phyloP scores from a whole-genome alignment of 2,113 vertebrate genomes.

The Alosa alosa region DNA sequence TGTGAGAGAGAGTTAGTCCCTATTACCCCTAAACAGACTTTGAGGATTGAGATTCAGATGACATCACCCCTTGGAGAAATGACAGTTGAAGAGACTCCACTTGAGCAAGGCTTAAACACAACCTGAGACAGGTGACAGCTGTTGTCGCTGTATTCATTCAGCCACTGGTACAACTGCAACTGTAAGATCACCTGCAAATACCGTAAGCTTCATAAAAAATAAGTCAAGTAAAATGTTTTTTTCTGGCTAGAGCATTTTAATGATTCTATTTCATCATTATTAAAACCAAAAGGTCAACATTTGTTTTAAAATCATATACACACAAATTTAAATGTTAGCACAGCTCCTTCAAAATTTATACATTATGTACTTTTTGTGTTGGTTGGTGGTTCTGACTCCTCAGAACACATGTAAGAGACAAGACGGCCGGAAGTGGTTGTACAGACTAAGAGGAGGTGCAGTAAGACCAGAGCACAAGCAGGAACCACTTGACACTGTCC shows the following conservation, averaged over 20 bases:
- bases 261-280: slow-evolving; percentile 76
- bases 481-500: slow-evolving; percentile 36
- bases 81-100: too few species aligned
- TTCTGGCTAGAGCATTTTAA: slow-evolving; percentile 81
- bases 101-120: too few species aligned
- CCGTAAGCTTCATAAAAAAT: not conserved
- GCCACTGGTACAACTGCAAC: not conserved
- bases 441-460: slow-evolving; percentile 52
- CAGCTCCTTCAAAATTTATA: slow-evolving; percentile 92
- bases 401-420: too few species aligned
- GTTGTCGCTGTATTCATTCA: too few species aligned
- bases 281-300: slow-evolving; percentile 97
- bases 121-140: too few species aligned
- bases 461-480: slow-evolving; percentile 48
- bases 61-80: too few species aligned
- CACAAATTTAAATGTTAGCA: slow-evolving; percentile 88
- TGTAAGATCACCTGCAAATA: not conserved
- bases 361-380: slow-evolving; percentile 77
- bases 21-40: too few species aligned
- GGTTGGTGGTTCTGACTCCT: too few species aligned
- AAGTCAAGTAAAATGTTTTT: slow-evolving; percentile 77
- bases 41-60: too few species aligned
- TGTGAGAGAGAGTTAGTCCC: too few species aligned
- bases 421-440: slow-evolving; percentile 64
- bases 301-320: slow-evolving; percentile 93